Base-by-base conservation (phyloP, 2,888 invertebrate genomes). In the Ectemnius cavifrons region DNA sequence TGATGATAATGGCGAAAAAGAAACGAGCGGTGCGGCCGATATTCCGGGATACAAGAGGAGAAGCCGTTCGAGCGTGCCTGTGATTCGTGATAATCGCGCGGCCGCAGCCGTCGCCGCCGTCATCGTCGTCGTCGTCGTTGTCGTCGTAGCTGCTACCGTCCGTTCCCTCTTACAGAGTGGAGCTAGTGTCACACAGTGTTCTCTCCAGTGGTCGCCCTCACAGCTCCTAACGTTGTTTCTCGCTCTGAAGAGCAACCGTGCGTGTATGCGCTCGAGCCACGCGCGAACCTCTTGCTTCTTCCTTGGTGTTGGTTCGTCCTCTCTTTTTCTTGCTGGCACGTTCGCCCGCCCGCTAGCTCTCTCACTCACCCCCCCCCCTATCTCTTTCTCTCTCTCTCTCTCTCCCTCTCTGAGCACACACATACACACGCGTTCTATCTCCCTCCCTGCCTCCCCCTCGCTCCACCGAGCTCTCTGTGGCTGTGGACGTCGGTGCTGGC, bases 41-140 rank as follows among this genome's bases (percentile, higher is more conserved):
- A 63, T 56, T 47, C 63, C 47, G 81, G 70, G 60, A 62, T 60
- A 70, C 66, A 16, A 49, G 59, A 18, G 8, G 37, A 45, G 59
- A 37, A 63, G 65, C 65, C 14, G 67, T 75, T 52, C 57, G 27
- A 65, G 64, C 67, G 77, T 81, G 79, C 57, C 79, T 73, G 77
- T 79, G 79, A 78, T 75, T 80, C 65, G 63, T 72, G 67, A 70
- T 75, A 67, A 73, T 72, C 27, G 69, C 59, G 63, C 71, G 52
- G 56, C 27, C 58, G 49, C 16, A 67, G 47, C 60, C 65, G 49
- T 56, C n/a, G 74, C 52, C 52, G 16, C 16, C 52, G 16, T 16
- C 52, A 37, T 6, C 37, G 37, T 37, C 37, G 37, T 8, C 28
- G 28, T 37, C 28, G 28, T 37, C 28, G 37, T 37, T 8, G 37